phyloP scores from a whole-genome alignment of 1,140 invertebrate genomes.

The Pentalonia nigronervosa region DNA sequence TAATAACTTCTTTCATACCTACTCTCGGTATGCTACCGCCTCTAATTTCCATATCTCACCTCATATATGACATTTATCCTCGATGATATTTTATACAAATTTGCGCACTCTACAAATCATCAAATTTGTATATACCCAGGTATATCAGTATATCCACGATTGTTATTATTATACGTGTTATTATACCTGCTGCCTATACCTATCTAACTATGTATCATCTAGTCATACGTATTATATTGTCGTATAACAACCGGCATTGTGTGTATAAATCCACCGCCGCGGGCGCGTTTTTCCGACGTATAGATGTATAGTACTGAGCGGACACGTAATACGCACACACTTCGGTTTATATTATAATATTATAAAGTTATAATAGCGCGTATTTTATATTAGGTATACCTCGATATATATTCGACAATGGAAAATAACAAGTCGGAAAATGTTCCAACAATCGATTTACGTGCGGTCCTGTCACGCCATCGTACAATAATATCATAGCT shows the following conservation, averaged over 20 bases:
- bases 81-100: neutral
- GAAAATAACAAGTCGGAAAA: neutral
- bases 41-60: neutral
- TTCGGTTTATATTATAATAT: neutral
- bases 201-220: neutral
- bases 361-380: neutral
- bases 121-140: neutral
- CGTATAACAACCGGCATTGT: neutral
- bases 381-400: neutral
- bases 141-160: neutral
- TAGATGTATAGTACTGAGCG: neutral
- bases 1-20: no score
- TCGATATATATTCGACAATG: neutral
- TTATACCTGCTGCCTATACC: neutral
- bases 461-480: conserved; percentile 16
- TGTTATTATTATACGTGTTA: neutral
- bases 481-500: neutral
- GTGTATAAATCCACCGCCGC: neutral
- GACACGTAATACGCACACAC: neutral
- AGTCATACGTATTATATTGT: neutral
- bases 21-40: no score
- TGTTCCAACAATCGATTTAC: conserved; percentile 24
- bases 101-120: neutral
- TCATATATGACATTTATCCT: neutral
- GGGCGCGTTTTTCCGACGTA: neutral